These are phyloP conservation scores for Clamator glandarius DNA, from an alignment of 2,797 vertebrate species.

Conservation along the genomic window DNA sequence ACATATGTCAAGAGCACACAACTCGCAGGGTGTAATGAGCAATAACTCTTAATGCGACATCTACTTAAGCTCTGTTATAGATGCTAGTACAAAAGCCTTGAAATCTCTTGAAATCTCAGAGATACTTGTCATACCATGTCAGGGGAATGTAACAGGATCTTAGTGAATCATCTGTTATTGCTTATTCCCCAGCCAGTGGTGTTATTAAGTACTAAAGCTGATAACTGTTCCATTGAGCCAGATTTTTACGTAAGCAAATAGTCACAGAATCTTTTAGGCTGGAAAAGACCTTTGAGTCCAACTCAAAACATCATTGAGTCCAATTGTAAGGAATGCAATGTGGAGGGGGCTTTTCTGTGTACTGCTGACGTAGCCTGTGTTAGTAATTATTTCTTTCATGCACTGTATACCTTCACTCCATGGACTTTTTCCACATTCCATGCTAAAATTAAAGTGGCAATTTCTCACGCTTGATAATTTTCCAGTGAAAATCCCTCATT, in stretches of 20 bases:
- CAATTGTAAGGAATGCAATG: not conserved
- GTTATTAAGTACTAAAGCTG: not conserved
- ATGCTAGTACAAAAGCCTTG: not conserved
- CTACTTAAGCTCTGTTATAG: not conserved
- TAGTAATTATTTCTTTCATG: not conserved
- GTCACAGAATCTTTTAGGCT: too few species aligned
- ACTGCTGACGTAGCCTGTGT: not conserved
- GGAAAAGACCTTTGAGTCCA: too few species aligned
- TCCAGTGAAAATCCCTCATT: not conserved
- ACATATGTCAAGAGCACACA: not conserved
- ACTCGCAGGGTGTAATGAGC: slow-evolving; percentile 7
- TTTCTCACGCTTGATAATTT: not conserved
- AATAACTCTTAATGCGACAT: not conserved
- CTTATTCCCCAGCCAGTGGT: not conserved
- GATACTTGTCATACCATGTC: not conserved
- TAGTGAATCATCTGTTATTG: not conserved
- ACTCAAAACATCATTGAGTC: too few species aligned
- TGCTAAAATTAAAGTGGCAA: not conserved
- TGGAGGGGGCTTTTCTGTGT: not conserved
- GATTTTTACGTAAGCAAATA: not conserved
- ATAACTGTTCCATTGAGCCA: not conserved
- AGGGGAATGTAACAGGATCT: not conserved
- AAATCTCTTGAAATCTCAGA: not conserved
- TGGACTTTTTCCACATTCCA: not conserved
- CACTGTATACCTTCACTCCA: not conserved